Base-by-base conservation (phyloP, 2,797 vertebrate genomes). In the Apogon hyalosoma region DNA sequence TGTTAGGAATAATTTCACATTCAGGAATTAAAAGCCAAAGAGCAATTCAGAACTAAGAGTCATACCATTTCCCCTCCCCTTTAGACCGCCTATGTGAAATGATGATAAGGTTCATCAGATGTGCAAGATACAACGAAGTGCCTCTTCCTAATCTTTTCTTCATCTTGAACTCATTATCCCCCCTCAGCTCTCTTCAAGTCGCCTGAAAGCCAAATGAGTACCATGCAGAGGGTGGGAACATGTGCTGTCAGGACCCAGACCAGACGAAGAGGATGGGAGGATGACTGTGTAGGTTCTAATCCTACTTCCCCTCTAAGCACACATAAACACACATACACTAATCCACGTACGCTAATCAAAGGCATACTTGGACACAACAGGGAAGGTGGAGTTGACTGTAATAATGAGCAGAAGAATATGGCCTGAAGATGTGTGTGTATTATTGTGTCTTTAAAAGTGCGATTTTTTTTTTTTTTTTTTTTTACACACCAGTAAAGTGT, bases 91-190 rank as follows among this genome's bases (percentile, higher is more conserved):
- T 52, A 21, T 41, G 63, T 50, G 14, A 64, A 62, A 56, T 24
- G 41, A 68, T 33, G 21, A 28, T 76, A 54, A 48, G 18, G 9
- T 63, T 85, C 18, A 59, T 6, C 2, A 72, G 61, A 87, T 75
- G 53, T 47, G 12, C 39, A 59, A 47, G 12, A 50, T 50, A 49
- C 45, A 52, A 43, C 11, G 19, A 36, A 63, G 50, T 21, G 11
- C 46, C 39, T 69, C 68, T 63, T 69, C 66, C 52, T 75, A 64
- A 76, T 60, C 64, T 66, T 75, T 49, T 59, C 75, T 68, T 82
- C 91, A 90, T 88, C 89, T 90, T 92, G 88, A 90, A 90, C 64
- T 76, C 58, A 84, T 92, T 91, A 88, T 16, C 33, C 63, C 51
- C 65, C 41, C 48, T 13, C 33, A 28, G 62, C 39, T 64, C 66